These are phyloP conservation scores for Clarias gariepinus DNA, from an alignment of 2,113 vertebrate genomes.

Conservation along the genomic window DNA sequence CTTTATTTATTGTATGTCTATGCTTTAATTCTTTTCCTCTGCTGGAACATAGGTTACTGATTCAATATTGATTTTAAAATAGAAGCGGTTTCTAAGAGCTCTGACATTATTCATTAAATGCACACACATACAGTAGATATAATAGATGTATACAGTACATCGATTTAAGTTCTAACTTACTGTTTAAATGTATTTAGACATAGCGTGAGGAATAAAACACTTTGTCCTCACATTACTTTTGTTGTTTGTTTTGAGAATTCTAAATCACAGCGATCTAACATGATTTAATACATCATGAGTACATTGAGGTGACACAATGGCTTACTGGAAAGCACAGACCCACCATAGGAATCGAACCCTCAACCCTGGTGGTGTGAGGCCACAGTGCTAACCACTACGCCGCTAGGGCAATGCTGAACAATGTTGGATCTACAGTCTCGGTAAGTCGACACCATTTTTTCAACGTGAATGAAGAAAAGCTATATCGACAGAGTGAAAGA, in stretches of 20 bases:
- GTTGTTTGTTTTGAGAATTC: not conserved
- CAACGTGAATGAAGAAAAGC: not conserved
- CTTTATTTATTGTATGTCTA: not conserved
- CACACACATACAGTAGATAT: not conserved
- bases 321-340: too few relatives aligned
- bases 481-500: not conserved
- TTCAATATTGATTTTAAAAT: not conserved
- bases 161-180: too few relatives aligned
- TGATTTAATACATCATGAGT: not conserved
- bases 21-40: not conserved
- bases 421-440: not conserved
- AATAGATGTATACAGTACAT: too few relatives aligned
- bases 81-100: not conserved
- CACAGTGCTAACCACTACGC: too few relatives aligned
- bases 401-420: not conserved
- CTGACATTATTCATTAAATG: not conserved
- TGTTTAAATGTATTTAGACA: too few relatives aligned
- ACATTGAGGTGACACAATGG: too few relatives aligned
- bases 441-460: not conserved
- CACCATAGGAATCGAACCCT: too few relatives aligned
- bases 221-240: not conserved
- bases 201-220: not conserved
- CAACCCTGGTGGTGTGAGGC: too few relatives aligned
- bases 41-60: not conserved
- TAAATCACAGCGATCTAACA: not conserved